Evolutionary conservation across 2,888 invertebrate species (phyloP), one percentile per base, ranked within the genome.

Genomic region (Anagyrus pseudococci): DNA sequence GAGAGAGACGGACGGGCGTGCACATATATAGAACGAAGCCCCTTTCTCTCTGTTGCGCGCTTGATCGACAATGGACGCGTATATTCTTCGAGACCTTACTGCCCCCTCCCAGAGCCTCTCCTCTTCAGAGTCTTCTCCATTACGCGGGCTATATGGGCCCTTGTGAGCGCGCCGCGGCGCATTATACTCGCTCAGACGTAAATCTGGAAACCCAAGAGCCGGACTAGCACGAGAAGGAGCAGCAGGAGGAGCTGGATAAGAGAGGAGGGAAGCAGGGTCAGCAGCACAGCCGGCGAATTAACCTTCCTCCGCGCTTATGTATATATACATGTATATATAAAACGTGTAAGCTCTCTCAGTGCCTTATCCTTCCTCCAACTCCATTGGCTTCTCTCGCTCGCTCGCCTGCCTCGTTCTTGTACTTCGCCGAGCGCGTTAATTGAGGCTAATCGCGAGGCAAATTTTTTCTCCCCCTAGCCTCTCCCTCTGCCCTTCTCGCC

Each of bases 31-130:
- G 68, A 47, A 15, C 25, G 56, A 56, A 72, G 67, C 67, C 67
- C 66, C 61, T 37, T 15, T 37, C n/a, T n/a, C n/a, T n/a, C n/a
- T 37, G 2, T 37, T 37, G 10, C 15, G 67, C 64, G 67, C 64
- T 67, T 47, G 66, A 58, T 62, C 54, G 68, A 62, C 72, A 74
- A 74, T 67, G 65, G 57, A 59, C 61, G 61, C 64, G 41, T 58
- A 49, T 47, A 46, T 43, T 48, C 29, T 52, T 13, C 15, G 15
- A 13, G n/a, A 26, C 43, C 26, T 58, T 4, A 15, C n/a, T 48
- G 20, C 10, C 43, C 40, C 25, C 40, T 19, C 50, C 40, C 26
- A 10, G n/a, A n/a, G n/a, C n/a, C n/a, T n/a, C 53, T 66, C 67
- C 68, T 70, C 69, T 67, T 62, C 47, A 23, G 26, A 58, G 58